Evolutionary conservation across 2,888 invertebrate genomes (phyloP), one percentile per base, ranked within the genome.

Genomic region (Schrankia costaestrigalis): DNA sequence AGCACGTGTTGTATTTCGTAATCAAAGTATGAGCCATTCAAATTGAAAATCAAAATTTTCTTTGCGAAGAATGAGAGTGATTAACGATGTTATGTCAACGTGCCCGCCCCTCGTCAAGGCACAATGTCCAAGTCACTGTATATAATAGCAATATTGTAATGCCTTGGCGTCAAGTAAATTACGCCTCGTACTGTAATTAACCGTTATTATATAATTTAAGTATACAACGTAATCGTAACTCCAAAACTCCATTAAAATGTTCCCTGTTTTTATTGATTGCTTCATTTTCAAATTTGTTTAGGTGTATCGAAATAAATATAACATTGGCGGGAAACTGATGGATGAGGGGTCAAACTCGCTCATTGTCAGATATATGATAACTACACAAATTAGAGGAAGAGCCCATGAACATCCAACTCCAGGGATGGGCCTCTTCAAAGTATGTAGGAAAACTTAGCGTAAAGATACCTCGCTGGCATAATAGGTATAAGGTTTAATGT

Each of bases 1-100:
- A 78, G 67, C 51, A 58, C 47, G 59, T 66, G 67, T 75, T 71
- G 71, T 66, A 69, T 79, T 75, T 71, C 62, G 71, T 71, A 78
- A 80, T 79, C 75, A 68, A 66, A n/a, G n/a, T 54, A 70, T 56
- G 56, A 63, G 33, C 61, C 62, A 78, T 78, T 78, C 64, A 71
- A 74, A 79, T 78, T 80, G 79, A 82, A 84, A 83, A 83, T 83
- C 79, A 79, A 81, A 85, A 81, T 78, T 79, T 79, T 75, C 75
- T 76, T 72, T 60, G 47, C 53, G 62, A 65, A 71, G 68, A 78
- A 76, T 75, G 56, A 63, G 63, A 69, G 69, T 86, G 86, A 86
- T 86, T 86, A 82, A 86, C 78, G 86, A 84, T 70, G 72, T 59
- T 50, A 64, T 82, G 85, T 83, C 85, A 78, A 67, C 64, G 56